Percentiles rank a stretch among this genome's conserved stretches.
Conservation (phyloP, 1,140 invertebrate genomes). For the Melipona quadrifasciata region DNA sequence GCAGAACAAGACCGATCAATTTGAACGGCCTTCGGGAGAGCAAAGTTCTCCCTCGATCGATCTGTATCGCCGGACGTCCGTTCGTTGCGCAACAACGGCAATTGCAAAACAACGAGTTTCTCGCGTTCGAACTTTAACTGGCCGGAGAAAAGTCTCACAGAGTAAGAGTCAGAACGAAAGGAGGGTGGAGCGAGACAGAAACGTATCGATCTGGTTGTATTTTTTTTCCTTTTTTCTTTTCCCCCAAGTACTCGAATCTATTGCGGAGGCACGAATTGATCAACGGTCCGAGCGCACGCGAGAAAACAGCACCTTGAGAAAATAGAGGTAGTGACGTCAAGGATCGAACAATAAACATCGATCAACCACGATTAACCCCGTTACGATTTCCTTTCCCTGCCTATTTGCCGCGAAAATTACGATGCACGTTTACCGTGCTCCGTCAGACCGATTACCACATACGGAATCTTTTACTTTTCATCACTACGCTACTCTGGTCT, state of each 20-base stretch:
- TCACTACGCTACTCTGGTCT: too few species aligned
- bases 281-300: constrained; percentile 21
- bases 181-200: not conserved
- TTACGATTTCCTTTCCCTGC: not conserved
- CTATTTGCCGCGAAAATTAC: not conserved
- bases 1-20: not conserved
- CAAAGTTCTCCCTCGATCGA: not conserved
- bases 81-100: constrained; percentile 14
- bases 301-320: constrained; percentile 4
- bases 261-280: constrained; percentile 3
- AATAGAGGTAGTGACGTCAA: constrained; percentile 18
- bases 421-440: not conserved
- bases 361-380: not conserved
- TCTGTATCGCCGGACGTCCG: constrained; percentile 39
- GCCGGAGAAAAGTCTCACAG: constrained; percentile 18
- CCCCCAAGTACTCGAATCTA: not conserved
- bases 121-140: constrained; percentile 31
- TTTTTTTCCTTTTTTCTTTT: not conserved
- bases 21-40: not conserved
- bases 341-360: constrained; percentile 6
- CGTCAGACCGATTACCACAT: not conserved
- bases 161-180: constrained; percentile 43
- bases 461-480: too few species aligned
- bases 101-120: constrained; percentile 45
- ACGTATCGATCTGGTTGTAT: not conserved